A percentile compares a stretch with the other conserved stretches of the same genome.
phyloP scores from a whole-genome alignment of 23 tunicate genomes.

The Ascidia mentula region DNA sequence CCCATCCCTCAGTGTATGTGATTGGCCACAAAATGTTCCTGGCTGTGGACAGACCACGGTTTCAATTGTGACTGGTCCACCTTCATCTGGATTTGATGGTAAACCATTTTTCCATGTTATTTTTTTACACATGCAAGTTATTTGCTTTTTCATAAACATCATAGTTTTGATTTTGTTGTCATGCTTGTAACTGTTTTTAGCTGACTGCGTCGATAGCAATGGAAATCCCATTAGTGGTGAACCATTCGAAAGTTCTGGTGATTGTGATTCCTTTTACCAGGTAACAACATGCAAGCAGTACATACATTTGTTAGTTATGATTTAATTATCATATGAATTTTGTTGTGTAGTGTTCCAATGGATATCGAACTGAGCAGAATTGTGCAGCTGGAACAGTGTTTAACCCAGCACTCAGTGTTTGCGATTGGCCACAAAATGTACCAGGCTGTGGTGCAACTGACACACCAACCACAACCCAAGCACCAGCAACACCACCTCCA shows the following conservation, averaged over 20 bases:
- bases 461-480: slow-evolving; percentile 21
- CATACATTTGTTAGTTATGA: background rate
- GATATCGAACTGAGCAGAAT: slow-evolving; percentile 7
- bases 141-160: background rate
- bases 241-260: slow-evolving; percentile 24
- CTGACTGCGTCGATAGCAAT: slow-evolving; percentile 14
- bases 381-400: slow-evolving; percentile 57
- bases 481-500: background rate
- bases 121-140: background rate
- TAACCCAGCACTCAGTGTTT: slow-evolving; percentile 34
- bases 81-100: background rate
- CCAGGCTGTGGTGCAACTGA: slow-evolving; percentile 51
- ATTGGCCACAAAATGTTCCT: slow-evolving; percentile 37
- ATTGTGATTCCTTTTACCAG: slow-evolving; percentile 38
- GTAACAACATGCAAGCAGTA: background rate
- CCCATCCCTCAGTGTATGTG: slow-evolving; percentile 40
- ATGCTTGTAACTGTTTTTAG: no score
- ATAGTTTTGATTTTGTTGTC: background rate
- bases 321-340: background rate
- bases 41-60: slow-evolving; percentile 25
- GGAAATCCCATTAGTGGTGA: slow-evolving; percentile 25
- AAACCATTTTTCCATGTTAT: no score
- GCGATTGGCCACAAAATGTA: slow-evolving; percentile 51
- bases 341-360: slow-evolving; percentile 19
- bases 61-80: slow-evolving; percentile 3